Evolutionary conservation across 1,140 invertebrate genomes (phyloP).

Genomic region (Subanguina moxae): DNA sequence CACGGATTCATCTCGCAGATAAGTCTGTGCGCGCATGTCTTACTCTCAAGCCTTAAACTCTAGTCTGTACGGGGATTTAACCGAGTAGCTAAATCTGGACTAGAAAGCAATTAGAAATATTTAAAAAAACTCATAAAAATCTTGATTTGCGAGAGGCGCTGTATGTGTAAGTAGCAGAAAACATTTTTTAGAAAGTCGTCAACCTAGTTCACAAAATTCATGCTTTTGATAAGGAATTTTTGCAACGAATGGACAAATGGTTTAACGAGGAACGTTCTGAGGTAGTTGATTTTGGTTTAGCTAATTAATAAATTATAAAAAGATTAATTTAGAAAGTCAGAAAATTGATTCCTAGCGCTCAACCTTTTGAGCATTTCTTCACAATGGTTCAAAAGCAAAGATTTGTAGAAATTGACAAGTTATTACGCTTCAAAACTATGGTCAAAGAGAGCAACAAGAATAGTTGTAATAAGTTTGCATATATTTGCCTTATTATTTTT

Average conservation of each 20-base stretch:
- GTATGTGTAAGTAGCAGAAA: background rate
- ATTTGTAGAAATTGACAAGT: background rate
- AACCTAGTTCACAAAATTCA: conserved; percentile 21
- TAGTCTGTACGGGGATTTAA: too few species aligned
- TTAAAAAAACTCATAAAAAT: too few species aligned
- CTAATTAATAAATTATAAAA: conserved; percentile 4
- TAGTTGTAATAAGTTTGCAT: too few species aligned
- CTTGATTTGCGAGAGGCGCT: too few species aligned
- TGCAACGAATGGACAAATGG: conserved; percentile 26
- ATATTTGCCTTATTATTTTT: too few species aligned
- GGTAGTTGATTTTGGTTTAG: conserved; percentile 17
- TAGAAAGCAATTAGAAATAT: too few species aligned
- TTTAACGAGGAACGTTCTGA: conserved; percentile 27
- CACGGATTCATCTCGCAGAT: too few species aligned
- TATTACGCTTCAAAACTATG: background rate
- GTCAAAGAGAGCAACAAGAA: background rate
- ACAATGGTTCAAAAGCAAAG: background rate
- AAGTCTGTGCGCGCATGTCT: too few species aligned
- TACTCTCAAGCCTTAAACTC: too few species aligned
- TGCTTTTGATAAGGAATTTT: conserved; percentile 30
- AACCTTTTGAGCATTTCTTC: conserved; percentile 14
- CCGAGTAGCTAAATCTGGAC: too few species aligned
- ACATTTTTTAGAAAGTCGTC: conserved; percentile 20
- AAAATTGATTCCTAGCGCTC: conserved; percentile 5
- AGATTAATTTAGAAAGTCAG: conserved; percentile 12